A percentile compares a stretch with the other conserved stretches of the same genome.
phyloP scores from a whole-genome alignment of 2,888 invertebrate species.

The Drosophila vallismaia region DNA sequence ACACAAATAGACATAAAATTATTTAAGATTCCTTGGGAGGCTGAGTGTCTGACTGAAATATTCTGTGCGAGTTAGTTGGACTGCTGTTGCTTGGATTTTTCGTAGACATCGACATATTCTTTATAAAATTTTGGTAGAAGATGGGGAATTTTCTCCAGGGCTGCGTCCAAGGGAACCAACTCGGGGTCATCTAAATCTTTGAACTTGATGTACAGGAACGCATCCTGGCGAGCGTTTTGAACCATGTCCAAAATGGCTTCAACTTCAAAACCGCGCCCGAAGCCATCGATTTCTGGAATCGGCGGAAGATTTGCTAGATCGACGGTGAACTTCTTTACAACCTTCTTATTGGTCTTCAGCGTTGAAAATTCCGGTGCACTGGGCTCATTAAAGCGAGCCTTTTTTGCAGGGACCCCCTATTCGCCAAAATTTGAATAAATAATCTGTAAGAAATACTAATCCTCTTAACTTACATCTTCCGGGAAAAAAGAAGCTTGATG shows the following conservation, averaged over 20 bases:
- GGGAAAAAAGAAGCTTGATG: neutral
- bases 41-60: neutral
- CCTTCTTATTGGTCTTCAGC: neutral
- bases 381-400: neutral
- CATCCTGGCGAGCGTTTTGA: neutral
- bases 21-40: constrained; percentile 31
- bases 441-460: neutral
- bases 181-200: constrained; percentile 4
- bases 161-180: constrained; percentile 7
- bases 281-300: neutral
- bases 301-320: constrained; percentile 4
- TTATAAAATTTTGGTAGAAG: constrained; percentile 11
- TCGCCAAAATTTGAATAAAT: neutral
- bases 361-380: neutral
- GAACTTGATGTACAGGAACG: constrained; percentile 1
- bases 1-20: constrained; percentile 70
- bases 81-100: neutral
- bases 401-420: neutral
- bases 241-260: constrained; percentile 10
- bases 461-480: neutral
- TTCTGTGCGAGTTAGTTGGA: neutral
- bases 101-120: constrained; percentile 12
- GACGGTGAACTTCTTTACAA: neutral
- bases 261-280: constrained; percentile 10
- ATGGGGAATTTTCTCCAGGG: neutral